Evolutionary conservation across 2,888 invertebrate species (phyloP), one percentile per base, ranked within the genome.

Genomic region (Terebella lapidaria): DNA sequence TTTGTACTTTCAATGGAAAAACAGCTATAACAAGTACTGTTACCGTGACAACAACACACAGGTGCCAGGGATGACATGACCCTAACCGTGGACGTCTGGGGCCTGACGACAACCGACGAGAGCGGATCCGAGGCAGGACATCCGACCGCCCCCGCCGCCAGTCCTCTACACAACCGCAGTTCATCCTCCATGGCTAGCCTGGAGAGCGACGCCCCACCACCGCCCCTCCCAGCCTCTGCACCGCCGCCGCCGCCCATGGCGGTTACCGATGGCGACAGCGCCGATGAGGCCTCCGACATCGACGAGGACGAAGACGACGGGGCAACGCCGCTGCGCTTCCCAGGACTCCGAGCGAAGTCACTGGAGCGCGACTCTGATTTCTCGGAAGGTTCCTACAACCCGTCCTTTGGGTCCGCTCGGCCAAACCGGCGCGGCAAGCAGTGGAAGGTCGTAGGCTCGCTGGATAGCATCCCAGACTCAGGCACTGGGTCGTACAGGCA

Each of bases 241-340:
- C 56, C 56, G 1, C 56, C 56, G 4, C 59, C 59, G 0, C 51
- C 5, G 10, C 18, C 5, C 45, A n/a, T 46, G 15, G 58, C 30
- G 15, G 57, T 42, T 29, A 25, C 51, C n/a, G 58, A 30, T 18
- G 59, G 47, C 3, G 64, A 61, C 51, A 61, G 59, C 27, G 59
- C 54, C 24, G 61, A 61, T 53, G 61, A 57, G 29, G 61, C 56
- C 5, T 54, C 63, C 4, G 63, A 63, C 3, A 47, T 63, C 22
- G n/a, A n/a, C n/a, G 55, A 42, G 45, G 59, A 52, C 25, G 56
- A 59, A 24, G 54, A 58, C 1, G 51, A 57, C 52, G 53, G 53
- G 42, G 18, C 24, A 22, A 49, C n/a, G 22, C 22, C 49, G 5
- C 49, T 49, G 49, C 5, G 22, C 15, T n/a, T n/a, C n/a, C 5